A percentile compares a stretch with the other conserved stretches of the same genome.
phyloP scores from a whole-genome alignment of 1,140 invertebrate species.

The Apis laboriosa region DNA sequence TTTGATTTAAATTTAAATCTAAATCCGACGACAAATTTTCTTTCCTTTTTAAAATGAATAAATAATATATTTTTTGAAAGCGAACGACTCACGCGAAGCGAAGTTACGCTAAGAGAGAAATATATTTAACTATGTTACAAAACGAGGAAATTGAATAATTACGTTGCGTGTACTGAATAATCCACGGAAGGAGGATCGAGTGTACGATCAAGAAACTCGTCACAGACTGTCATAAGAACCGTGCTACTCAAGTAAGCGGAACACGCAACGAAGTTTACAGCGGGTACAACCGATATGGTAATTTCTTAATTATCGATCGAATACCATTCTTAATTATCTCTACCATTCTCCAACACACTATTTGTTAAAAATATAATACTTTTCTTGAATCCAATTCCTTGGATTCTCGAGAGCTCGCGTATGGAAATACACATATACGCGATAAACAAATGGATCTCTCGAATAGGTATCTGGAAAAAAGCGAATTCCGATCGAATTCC shows the following conservation, averaged over 20 bases:
- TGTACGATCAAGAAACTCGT: not conserved
- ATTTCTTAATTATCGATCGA: not conserved
- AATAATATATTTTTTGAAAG: no score
- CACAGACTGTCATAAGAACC: not conserved
- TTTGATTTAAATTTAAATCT: no score
- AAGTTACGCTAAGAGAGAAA: not conserved
- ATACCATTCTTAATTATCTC: not conserved
- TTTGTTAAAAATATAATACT: not conserved
- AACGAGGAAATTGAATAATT: not conserved
- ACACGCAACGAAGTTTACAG: not conserved
- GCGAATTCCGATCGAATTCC: slow-evolving; percentile 10
- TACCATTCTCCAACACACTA: not conserved
- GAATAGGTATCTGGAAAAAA: not conserved
- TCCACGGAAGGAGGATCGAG: not conserved
- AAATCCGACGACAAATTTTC: no score
- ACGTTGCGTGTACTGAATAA: not conserved
- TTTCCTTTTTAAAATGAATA: no score
- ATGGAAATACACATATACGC: not conserved
- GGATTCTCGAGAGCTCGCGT: not conserved
- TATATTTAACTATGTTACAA: not conserved
- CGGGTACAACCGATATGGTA: slow-evolving; percentile 1
- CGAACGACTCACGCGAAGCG: no score
- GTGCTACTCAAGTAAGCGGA: not conserved
- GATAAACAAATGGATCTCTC: not conserved
- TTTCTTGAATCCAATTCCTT: not conserved